Evolutionary conservation across 2,113 vertebrate species (phyloP), one percentile per base, ranked within the genome.

Genomic region (Cygnus atratus): DNA sequence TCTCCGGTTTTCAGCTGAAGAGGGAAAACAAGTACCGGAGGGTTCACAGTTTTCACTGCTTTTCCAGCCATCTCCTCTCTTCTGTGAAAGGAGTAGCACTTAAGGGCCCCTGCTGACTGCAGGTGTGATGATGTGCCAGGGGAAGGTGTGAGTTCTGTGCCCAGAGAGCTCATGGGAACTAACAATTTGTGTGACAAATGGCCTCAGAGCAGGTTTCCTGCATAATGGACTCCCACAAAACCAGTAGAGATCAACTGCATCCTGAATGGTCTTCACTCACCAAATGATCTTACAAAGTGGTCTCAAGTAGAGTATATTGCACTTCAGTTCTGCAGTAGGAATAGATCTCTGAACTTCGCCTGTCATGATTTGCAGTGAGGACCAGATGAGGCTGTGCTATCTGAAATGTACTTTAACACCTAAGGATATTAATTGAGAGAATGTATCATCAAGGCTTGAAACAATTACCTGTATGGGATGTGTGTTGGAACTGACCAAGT

Each of bases 391-490:
- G 66, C 50, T 76, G 0, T n/a, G 24, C 48, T 93, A 18, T 72
- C 68, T 77, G 75, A 77, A 96, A 93, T 89, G 46, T 85, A 46
- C 63, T 81, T 61, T 90, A 58, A 57, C 71, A 65, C 52, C 72
- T 43, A 35, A 78, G 73, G 76, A 78, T 70, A 81, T 88, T 90
- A 92, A 95, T 88, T 91, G 86, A 93, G 57, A 72, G 52, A 89
- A 94, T 90, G 59, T 62, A 90, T 93, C 88, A 92, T 66, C 0
- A 0, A 90, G 83, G 66, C 54, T 93, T 92, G 86, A 87, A 74
- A 73, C 83, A 84, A 92, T 92, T 97, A 90, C 70, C 58, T 88
- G 88, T 84, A 84, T 52, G 63, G 96, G 70, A 75, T 73, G 80
- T 54, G 82, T 50, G 24, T 58, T 94, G 73, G 15, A 88, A 84